A percentile compares a stretch with the other conserved stretches of the same genome.
Evolutionary conservation across 1,140 invertebrate species (phyloP).

Genomic region (Neodiprion virginianus): DNA sequence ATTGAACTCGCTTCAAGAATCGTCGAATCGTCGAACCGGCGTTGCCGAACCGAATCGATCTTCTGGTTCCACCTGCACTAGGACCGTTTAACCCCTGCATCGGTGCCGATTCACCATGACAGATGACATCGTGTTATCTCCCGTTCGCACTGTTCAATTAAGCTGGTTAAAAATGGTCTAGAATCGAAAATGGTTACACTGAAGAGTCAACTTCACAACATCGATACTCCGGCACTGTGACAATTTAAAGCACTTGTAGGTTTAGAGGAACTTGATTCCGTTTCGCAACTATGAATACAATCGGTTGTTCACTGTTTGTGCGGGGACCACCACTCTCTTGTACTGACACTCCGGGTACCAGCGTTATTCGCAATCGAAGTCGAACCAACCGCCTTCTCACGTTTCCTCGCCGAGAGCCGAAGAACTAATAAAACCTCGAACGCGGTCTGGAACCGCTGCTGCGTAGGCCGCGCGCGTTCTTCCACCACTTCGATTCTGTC

Average conservation of each 20-base stretch:
- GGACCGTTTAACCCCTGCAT: not conserved
- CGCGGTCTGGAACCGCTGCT: conserved; percentile 48
- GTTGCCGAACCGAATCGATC: not conserved
- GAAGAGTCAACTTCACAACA: no score
- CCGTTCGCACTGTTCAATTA: no score
- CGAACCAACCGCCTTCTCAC: not conserved
- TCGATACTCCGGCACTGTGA: no score
- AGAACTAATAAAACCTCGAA: conserved; percentile 59
- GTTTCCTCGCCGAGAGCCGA: conserved; percentile 53
- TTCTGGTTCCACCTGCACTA: not conserved
- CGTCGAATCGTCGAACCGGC: not conserved
- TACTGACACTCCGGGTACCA: not conserved
- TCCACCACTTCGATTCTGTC: conserved; percentile 44
- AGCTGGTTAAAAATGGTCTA: no score
- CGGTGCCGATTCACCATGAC: not conserved
- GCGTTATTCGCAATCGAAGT: not conserved
- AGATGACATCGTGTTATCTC: no score
- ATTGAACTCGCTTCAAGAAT: no score
- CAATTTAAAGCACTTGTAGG: no score
- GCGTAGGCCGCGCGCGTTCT: conserved; percentile 57
- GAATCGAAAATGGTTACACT: no score
- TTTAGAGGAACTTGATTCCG: no score
- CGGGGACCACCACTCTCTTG: no score
- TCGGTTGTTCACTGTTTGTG: no score
- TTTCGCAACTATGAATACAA: no score